Evolutionary conservation across 2,113 vertebrate species (phyloP), one percentile per base, ranked within the genome.

Genomic region (Rhagologus leucostigma): DNA sequence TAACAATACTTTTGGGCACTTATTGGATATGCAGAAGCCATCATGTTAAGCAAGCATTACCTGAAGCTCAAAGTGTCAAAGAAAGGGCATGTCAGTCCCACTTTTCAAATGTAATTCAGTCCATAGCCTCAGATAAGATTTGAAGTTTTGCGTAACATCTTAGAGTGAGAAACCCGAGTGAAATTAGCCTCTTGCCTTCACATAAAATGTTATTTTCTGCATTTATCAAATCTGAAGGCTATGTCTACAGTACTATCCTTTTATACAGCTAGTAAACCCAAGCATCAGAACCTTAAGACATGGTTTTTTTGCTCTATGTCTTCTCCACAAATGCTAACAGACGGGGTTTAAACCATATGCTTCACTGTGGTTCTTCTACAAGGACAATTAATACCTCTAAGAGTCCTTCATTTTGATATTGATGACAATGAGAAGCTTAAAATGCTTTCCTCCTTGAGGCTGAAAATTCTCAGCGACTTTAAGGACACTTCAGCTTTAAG

Each of bases 301-400:
- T 8, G 2, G 2, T 24, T 33, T 77, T 62, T 47, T 44, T 64
- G 9, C 16, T 52, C n/a, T 47, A 0, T 32, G 39, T 35, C 24
- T 77, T 21, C 17, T 53, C 39, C 50, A 81, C 20, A 87, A 15
- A 67, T 67, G 6, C 6, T 74, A 29, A 15, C 14, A 83, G 18
- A 29, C 0, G 1, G 7, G 41, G 13, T 7, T 29, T 78, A 59
- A 62, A 87, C 7, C 6, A 7, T 39, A 7, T 17, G 4, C 14
- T 59, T 82, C 60, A 49, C 14, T 56, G 32, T 33, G 29, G 6
- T 47, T 77, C 23, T 88, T 57, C 50, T 55, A 47, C 35, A 62
- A 83, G 33, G 9, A 76, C 49, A 29, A 16, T 29, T 60, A 11
- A 11, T 14, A 68, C 10, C 1, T 53, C 32, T 33, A 65, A 46